Evolutionary conservation across 2,888 invertebrate genomes (phyloP).

Genomic region (Lottia scabra): DNA sequence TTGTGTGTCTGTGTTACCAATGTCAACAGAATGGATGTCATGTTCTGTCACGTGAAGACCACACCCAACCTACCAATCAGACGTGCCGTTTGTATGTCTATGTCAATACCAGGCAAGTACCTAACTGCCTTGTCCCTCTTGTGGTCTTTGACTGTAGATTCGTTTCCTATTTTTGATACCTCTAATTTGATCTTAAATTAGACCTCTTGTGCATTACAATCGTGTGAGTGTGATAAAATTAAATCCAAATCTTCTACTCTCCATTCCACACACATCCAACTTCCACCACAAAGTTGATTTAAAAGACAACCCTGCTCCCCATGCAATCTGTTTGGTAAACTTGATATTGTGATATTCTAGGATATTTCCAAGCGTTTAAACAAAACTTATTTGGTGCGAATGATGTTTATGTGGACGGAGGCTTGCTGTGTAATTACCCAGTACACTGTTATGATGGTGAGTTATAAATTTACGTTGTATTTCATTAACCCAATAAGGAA

Average conservation of each 20-base stretch:
- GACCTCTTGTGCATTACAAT: too few relatives aligned
- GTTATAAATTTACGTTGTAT: conserved; percentile 6
- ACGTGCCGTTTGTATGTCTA: conserved; percentile 44
- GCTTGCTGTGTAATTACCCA: conserved; percentile 56
- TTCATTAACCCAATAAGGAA: not conserved
- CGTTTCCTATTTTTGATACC: too few relatives aligned
- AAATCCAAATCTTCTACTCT: too few relatives aligned
- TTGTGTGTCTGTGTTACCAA: not conserved
- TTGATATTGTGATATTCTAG: conserved; percentile 13
- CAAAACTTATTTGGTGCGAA: conserved; percentile 30
- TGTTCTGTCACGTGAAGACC: conserved; percentile 31
- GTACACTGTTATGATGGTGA: conserved; percentile 58
- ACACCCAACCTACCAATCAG: conserved; percentile 42
- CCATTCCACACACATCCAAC: too few relatives aligned
- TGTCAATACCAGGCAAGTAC: conserved; percentile 39
- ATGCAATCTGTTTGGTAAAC: too few relatives aligned
- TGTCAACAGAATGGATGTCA: not conserved
- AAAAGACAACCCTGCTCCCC: not conserved
- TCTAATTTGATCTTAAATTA: too few relatives aligned
- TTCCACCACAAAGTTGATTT: not conserved
- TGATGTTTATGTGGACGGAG: conserved; percentile 53
- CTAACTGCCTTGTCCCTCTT: not conserved
- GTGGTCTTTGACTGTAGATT: too few relatives aligned
- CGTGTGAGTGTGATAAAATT: too few relatives aligned
- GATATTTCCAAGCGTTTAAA: conserved; percentile 31